phyloP scores from a whole-genome alignment of 2,113 vertebrate genomes.

The Strigops habroptila region DNA sequence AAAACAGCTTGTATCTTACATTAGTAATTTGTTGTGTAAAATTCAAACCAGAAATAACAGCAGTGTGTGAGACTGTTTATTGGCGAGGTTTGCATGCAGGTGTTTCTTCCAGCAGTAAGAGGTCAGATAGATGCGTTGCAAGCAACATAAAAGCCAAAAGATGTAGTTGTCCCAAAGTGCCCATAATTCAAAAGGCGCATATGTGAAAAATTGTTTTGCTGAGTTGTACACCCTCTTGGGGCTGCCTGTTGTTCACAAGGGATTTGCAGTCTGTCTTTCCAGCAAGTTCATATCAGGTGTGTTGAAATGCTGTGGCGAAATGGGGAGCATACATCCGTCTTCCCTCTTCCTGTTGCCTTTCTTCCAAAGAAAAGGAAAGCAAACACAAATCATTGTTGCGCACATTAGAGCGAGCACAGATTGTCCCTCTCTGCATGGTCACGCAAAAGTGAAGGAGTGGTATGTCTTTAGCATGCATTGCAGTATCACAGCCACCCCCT shows the following conservation, averaged over 20 bases:
- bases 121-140: background rate
- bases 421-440: background rate
- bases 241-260: background rate
- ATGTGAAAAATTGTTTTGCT: background rate
- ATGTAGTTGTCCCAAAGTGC: background rate
- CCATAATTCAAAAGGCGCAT: background rate
- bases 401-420: fast-evolving
- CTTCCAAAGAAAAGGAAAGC: background rate
- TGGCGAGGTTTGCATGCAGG: background rate
- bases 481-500: fast-evolving
- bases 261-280: background rate
- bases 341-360: background rate
- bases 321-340: background rate
- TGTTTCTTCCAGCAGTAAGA: background rate
- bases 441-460: fast-evolving
- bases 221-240: fast-evolving
- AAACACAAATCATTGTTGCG: fast-evolving
- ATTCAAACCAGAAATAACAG: background rate
- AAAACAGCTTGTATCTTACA: background rate
- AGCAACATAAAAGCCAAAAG: background rate
- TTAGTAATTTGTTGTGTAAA: background rate
- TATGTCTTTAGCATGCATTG: background rate
- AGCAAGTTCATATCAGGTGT: background rate
- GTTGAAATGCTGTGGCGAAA: background rate
- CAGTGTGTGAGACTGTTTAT: background rate